Evolutionary conservation across 2,797 vertebrate genomes (phyloP), one percentile per base, ranked within the genome.

Genomic region (Myoxocephalus aenaeus): DNA sequence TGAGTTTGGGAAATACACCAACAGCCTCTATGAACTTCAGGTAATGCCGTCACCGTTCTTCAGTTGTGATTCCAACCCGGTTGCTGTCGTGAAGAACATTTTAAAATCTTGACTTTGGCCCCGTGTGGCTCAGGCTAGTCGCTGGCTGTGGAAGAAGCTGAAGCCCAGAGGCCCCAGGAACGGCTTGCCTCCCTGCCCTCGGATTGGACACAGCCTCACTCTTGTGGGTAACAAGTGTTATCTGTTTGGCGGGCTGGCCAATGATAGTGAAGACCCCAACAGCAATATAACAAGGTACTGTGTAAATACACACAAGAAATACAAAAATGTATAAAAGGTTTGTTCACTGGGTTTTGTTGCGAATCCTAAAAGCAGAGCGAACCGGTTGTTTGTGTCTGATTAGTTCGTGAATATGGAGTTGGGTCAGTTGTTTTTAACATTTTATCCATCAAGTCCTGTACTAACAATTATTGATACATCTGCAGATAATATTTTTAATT

Each of bases 101-200:
- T 34, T 36, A 3, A 42, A 14, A 2, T 44, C 1, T 56, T 0
- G 1, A 54, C 20, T 62, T 29, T 65, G 29, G 7, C 18, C 13
- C 7, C 2, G 1, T 73, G 59, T 92, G 54, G 70, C 88, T 70
- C 86, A 99, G 98, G 98, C 98, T 65, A 98, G 96, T 90, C 96
- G 98, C 54, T 99, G 98, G 98, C 92, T 99, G 59, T 99, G 98
- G 98, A 99, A 97, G 92, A 99, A 99, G 90, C 93, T 99, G 79
- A 99, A 97, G 82, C 97, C 98, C 65, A 94, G 96, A 44, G 90
- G 95, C 3, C 97, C 98, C 32, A 94, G 93, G 77, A 96, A 94
- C 9, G 96, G 95, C 54, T 87, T 80, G 0, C 94, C 94, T 27
- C 98, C 98, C 2, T 99, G 98, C 70, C 96, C 98, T 80, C 95